Evolutionary conservation across 2,888 invertebrate species (phyloP).

Genomic region (Gnatocerus cornutus): DNA sequence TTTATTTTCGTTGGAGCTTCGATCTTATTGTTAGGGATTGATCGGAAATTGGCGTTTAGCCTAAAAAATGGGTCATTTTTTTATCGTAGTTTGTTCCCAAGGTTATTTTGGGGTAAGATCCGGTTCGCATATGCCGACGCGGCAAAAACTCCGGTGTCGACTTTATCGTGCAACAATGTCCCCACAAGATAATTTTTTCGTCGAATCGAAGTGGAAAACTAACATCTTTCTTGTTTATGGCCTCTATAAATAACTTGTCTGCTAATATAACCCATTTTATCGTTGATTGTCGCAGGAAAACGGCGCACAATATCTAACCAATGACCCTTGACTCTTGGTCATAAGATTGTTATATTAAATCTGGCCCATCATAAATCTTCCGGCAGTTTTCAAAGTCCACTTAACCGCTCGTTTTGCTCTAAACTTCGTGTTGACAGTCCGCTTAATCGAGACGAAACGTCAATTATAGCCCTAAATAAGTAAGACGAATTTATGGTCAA

Average conservation of each 20-base stretch:
- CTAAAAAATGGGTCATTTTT: constrained; percentile 3
- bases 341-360: constrained; percentile 57
- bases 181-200: constrained; percentile 41
- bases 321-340: constrained; percentile 54
- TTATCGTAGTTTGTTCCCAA: neutral
- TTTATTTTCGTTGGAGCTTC: too few species aligned
- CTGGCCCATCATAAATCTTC: constrained; percentile 54
- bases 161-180: constrained; percentile 31
- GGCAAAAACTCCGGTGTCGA: constrained; percentile 21
- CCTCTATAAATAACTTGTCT: constrained; percentile 50
- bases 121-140: constrained; percentile 13
- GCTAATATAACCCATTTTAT: constrained; percentile 52
- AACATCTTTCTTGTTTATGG: constrained; percentile 46
- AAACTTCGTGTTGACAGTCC: constrained; percentile 3
- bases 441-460: constrained; percentile 18
- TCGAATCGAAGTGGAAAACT: constrained; percentile 30
- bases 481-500: constrained; percentile 27
- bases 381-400: constrained; percentile 50
- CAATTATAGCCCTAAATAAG: constrained; percentile 39
- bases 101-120: constrained; percentile 15
- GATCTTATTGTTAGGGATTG: neutral
- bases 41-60: constrained; percentile 4
- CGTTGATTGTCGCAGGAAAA: constrained; percentile 51
- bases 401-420: constrained; percentile 50
- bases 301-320: constrained; percentile 54